Evolutionary conservation across 2,888 invertebrate genomes (phyloP).

Genomic region (Hyles lineata): DNA sequence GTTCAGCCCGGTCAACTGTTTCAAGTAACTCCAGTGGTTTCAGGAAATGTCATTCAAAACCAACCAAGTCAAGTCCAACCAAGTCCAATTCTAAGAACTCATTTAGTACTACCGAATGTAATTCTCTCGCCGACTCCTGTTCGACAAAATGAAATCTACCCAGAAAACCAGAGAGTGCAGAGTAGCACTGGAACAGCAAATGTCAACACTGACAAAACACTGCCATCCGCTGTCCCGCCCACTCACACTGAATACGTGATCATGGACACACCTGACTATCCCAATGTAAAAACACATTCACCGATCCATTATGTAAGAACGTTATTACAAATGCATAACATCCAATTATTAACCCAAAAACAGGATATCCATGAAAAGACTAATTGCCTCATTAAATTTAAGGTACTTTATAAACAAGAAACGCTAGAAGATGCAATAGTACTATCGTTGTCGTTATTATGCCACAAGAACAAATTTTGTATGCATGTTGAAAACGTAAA

Average conservation of each 20-base stretch:
- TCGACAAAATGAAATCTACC: neutral
- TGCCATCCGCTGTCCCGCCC: conserved; percentile 25
- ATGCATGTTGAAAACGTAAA: conserved; percentile 61
- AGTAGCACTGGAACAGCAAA: conserved; percentile 1
- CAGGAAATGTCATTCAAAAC: neutral
- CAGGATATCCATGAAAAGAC: conserved; percentile 46
- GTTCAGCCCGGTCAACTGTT: neutral
- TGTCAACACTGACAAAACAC: neutral
- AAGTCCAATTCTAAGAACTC: neutral
- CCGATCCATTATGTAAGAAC: conserved; percentile 68
- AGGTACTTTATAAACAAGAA: conserved; percentile 65
- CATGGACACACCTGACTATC: conserved; percentile 66
- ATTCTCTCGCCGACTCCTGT: neutral
- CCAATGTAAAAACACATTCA: conserved; percentile 64
- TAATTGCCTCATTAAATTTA: conserved; percentile 65
- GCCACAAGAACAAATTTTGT: conserved; percentile 56
- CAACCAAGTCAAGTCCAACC: neutral
- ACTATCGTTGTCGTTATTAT: conserved; percentile 60
- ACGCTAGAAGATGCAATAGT: conserved; percentile 51
- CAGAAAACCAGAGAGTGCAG: neutral
- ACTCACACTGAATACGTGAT: conserved; percentile 46
- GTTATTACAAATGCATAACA: conserved; percentile 60
- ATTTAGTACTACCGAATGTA: neutral
- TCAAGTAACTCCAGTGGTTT: neutral
- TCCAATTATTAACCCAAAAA: conserved; percentile 55